Base-by-base conservation (phyloP, 1,140 invertebrate genomes). In the Drosophila sp. region DNA sequence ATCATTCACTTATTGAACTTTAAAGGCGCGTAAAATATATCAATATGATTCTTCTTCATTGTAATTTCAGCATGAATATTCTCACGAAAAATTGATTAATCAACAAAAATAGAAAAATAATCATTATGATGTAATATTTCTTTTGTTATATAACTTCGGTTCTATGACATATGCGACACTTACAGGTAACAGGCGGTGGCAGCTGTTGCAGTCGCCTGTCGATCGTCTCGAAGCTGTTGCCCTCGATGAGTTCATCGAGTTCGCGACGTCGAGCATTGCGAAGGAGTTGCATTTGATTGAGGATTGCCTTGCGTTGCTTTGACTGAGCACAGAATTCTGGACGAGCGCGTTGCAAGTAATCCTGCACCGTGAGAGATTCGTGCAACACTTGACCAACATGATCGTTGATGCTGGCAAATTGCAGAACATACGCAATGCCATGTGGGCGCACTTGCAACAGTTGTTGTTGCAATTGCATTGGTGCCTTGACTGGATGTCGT, bases 251-350 rank as follows among this genome's bases (percentile, higher is more conserved):
- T 9, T 91, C 56, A 4, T 91, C 79, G 59, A 91, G 62, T 29
- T 91, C 77, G 0, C 54, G 69, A 0, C 83, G 73, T 7, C 90
- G 80, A 21, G 63, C 64, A 41, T 70, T 76, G 14, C 90, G 81
- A 11, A 91, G 69, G 57, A 77, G 18, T 40, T 91, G 90, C 78
- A 91, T 87, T 36, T 91, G 38, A 67, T 91, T 91, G 1, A 91
- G 73, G 27, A 91, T 91, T 4, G 82, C 77, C 45, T 91, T 90
- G 56, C 90, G 90, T 43, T 91, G 70, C 57, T 90, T 90, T 9
- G 89, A 78, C 40, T 91, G 58, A 32, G 74, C 73, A 64, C 79
- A 80, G 66, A 91, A 91, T 16, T 80, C 21, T 0, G 90, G 90
- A 6, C 81, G 84, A 0, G 76, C 80, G 25, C 69, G 75, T 56